phyloP scores from a whole-genome alignment of 2,797 vertebrate species.

The Pelochelys cantorii region DNA sequence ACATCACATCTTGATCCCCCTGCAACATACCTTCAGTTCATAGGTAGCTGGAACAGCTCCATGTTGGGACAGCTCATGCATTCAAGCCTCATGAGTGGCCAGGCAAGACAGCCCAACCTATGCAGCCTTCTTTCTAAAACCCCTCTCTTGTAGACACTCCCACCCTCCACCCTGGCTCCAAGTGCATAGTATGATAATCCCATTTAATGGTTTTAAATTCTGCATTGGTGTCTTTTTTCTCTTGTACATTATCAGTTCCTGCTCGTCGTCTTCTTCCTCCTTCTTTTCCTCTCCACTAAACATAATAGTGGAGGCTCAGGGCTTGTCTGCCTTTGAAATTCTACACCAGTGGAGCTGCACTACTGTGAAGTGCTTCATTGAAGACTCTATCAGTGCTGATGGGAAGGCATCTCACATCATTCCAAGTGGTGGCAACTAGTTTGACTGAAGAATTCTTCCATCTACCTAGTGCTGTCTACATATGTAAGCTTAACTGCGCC shows the following conservation, averaged over 20 bases:
- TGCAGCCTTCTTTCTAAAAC: no score
- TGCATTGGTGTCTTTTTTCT: neutral
- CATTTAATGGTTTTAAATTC: neutral
- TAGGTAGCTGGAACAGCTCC: no score
- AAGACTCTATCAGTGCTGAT: neutral
- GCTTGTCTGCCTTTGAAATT: neutral
- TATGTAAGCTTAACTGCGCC: neutral
- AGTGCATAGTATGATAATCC: neutral
- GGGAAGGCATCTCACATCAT: neutral
- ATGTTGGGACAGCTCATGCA: no score
- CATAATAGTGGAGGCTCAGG: neutral
- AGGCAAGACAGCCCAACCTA: no score
- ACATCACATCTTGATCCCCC: no score
- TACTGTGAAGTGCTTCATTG: no score
- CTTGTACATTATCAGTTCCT: conserved; percentile 8
- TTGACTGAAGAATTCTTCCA: neutral
- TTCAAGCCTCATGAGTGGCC: no score
- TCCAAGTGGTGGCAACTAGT: neutral
- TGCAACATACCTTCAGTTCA: no score
- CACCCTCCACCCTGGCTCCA: no score
- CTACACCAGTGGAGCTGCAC: no score
- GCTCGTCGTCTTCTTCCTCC: neutral
- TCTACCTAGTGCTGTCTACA: neutral
- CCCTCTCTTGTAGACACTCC: no score
- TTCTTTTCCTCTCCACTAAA: no score